Conservation (phyloP, 2,888 invertebrate genomes). For the Sesia bembeciformis region DNA sequence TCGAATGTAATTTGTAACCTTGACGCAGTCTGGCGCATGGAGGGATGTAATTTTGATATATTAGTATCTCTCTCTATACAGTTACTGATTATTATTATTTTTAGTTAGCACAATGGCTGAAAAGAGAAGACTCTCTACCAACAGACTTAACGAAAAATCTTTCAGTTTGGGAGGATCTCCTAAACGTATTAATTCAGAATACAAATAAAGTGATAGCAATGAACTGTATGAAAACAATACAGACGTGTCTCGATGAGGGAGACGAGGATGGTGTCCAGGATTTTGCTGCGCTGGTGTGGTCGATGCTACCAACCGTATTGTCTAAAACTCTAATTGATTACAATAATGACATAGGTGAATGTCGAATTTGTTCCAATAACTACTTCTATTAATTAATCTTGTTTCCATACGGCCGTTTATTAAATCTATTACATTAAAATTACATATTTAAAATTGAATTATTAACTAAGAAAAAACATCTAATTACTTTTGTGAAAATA, state of each 20-base stretch:
- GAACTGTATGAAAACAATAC: slow-evolving; percentile 43
- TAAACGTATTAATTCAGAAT: slow-evolving; percentile 41
- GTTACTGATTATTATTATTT: slow-evolving; percentile 2
- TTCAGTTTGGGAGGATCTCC: slow-evolving; percentile 46
- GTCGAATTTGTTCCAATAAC: not conserved
- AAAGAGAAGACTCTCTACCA: slow-evolving; percentile 46
- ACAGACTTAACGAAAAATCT: slow-evolving; percentile 38
- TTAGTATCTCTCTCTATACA: too few species aligned
- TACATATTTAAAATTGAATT: too few species aligned
- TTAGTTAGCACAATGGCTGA: slow-evolving; percentile 57
- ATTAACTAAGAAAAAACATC: too few species aligned
- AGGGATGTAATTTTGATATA: too few species aligned
- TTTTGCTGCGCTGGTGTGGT: slow-evolving; percentile 42
- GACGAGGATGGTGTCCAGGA: slow-evolving; percentile 33
- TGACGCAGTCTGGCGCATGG: too few species aligned
- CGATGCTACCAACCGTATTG: slow-evolving; percentile 41
- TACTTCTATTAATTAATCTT: too few species aligned
- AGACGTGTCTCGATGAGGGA: slow-evolving; percentile 33
- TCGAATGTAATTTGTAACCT: too few species aligned
- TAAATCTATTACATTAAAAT: too few species aligned
- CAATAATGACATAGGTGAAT: slow-evolving; percentile 37
- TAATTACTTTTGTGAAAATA: too few species aligned
- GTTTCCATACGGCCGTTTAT: too few species aligned
- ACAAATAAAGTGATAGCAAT: slow-evolving; percentile 22
- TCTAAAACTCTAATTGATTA: slow-evolving; percentile 44